Base-by-base conservation (phyloP, 2,797 vertebrate species). In the Aulostomus chinensis region DNA sequence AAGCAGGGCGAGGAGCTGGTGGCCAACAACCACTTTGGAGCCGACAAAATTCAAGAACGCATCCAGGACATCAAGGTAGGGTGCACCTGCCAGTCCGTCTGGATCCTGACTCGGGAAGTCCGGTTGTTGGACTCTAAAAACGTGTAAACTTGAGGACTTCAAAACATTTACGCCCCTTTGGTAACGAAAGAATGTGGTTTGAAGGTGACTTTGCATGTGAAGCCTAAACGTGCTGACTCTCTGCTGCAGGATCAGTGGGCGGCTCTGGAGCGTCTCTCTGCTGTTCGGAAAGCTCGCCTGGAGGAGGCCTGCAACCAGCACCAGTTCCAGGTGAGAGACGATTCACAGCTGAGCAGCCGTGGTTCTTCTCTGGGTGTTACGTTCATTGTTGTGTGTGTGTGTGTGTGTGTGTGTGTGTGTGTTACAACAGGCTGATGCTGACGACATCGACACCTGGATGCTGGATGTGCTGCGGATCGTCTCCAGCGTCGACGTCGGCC, bases 381-480 rank as follows among this genome's bases (percentile, higher is more conserved):
- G n/a, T n/a, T n/a, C n/a, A n/a, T n/a, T n/a, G n/a, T n/a, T n/a
- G n/a, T n/a, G n/a, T n/a, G n/a, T n/a, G n/a, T n/a, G n/a, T n/a
- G n/a, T n/a, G n/a, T n/a, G n/a, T n/a, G n/a, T n/a, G n/a, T n/a
- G n/a, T n/a, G 8, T 12, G 1, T 2, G 20, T 3, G 7, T 40
- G 7, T 25, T 10, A 2, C 10, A 0, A 7, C 64, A 88, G 86
- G 93, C 93, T 0, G 97, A 99, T 0, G 95, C 96, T 0, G 95
- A 99, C 0, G 95, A 99, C 72, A 93, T 97, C 0, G 97, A 99
- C 4, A 91, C 96, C 0, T 99, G 96, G 96, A 98, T 97, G 92
- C 87, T 98, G 78, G 96, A 99, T 59, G 94, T 96, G 30, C 92
- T 99, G 59, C 92, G 93, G 39, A 97, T 99, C 3, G 97, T 98